phyloP scores from a whole-genome alignment of 2,888 invertebrate genomes.

The Chesias legatella region DNA sequence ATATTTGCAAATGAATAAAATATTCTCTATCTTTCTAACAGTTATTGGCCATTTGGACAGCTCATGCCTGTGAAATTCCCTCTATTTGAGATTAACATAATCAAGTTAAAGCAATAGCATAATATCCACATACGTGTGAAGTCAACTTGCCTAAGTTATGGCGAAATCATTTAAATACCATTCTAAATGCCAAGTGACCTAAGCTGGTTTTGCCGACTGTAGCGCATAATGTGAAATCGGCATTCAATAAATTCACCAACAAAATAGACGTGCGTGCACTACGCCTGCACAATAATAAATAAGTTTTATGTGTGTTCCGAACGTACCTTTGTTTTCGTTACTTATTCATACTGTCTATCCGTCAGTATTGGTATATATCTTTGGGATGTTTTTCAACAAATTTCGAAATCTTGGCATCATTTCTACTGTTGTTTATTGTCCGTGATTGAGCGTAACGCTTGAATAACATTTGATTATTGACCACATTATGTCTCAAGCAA shows the following conservation, averaged over 20 bases:
- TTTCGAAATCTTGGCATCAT: no score
- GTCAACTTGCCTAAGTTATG: slow-evolving; percentile 3
- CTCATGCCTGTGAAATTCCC: no score
- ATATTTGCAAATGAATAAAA: no score
- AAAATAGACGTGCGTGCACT: slow-evolving; percentile 70
- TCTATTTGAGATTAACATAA: background rate
- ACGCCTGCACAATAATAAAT: slow-evolving; percentile 64
- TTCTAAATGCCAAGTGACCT: slow-evolving; percentile 16
- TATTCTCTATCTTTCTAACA: no score
- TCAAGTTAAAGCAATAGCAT: slow-evolving; percentile 1
- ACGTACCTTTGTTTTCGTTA: slow-evolving; percentile 46
- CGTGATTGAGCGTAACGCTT: no score
- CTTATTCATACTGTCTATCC: slow-evolving; percentile 42
- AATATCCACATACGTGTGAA: slow-evolving; percentile 9
- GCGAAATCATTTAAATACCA: slow-evolving; percentile 11
- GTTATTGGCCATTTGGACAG: no score
- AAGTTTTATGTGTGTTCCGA: slow-evolving; percentile 57
- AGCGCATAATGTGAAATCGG: slow-evolving; percentile 61
- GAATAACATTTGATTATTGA: no score
- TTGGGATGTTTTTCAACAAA: slow-evolving; percentile 1
- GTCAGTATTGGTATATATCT: slow-evolving; percentile 24
- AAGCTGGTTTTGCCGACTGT: slow-evolving; percentile 42
- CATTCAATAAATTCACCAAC: slow-evolving; percentile 67
- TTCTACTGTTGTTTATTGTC: no score
- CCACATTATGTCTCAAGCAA: no score